Conservation (phyloP, 2,797 vertebrate species). For the Phataginus tetradactyla region DNA sequence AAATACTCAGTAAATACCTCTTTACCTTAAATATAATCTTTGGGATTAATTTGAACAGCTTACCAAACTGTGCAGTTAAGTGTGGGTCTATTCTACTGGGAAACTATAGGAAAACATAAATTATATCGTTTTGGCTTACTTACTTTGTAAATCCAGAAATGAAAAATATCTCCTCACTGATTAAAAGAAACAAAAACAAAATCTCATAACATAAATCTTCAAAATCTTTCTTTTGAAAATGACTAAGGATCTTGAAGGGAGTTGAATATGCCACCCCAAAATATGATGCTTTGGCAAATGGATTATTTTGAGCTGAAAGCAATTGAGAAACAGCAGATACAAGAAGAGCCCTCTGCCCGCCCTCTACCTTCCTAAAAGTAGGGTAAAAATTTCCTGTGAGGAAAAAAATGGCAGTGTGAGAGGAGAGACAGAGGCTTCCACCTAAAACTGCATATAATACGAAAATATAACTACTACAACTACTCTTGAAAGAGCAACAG, state of each 20-base stretch:
- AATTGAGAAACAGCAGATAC: background rate
- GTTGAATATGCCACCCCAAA: background rate
- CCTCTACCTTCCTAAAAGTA: background rate
- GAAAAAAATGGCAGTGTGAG: no score
- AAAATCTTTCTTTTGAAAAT: background rate
- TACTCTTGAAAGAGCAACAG: no score
- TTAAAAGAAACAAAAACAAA: slow-evolving; percentile 18
- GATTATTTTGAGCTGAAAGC: background rate
- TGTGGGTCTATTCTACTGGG: background rate
- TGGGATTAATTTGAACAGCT: slow-evolving; percentile 56
- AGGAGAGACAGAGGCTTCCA: no score
- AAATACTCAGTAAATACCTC: slow-evolving; percentile 62
- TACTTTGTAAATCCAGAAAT: slow-evolving; percentile 38
- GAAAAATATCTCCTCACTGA: background rate
- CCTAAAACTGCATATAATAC: no score
- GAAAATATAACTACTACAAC: no score
- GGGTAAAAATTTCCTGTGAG: background rate
- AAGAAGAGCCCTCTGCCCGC: background rate
- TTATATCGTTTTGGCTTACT: background rate
- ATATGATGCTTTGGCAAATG: background rate
- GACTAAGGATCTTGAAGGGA: background rate
- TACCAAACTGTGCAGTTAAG: background rate
- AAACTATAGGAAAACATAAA: slow-evolving; percentile 2
- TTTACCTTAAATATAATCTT: slow-evolving; percentile 64
- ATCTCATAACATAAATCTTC: background rate